A percentile compares a stretch with the other conserved stretches of the same genome.
phyloP scores from a whole-genome alignment of 2,888 invertebrate species.

The Apodemia mormo region DNA sequence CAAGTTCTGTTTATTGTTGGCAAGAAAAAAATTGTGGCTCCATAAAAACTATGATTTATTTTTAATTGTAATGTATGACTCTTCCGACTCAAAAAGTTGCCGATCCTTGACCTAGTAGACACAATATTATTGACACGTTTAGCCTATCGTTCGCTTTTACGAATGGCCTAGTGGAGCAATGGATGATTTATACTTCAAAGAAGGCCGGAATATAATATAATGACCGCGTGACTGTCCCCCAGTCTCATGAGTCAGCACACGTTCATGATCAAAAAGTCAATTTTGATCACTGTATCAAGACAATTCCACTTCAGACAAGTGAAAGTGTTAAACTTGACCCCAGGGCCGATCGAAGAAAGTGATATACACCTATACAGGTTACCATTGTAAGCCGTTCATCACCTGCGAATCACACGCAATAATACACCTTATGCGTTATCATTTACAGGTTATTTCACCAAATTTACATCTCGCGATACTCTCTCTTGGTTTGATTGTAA shows the following conservation, averaged over 20 bases:
- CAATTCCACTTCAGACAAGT: conserved; percentile 26
- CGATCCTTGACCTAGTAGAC: too few species aligned
- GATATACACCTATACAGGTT: conserved; percentile 30
- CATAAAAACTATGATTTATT: too few species aligned
- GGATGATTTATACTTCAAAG: too few species aligned
- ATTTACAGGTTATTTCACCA: not conserved
- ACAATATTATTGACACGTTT: too few species aligned
- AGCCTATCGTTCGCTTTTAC: too few species aligned
- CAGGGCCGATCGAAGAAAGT: conserved; percentile 36
- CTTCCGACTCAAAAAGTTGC: too few species aligned
- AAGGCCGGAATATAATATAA: too few species aligned
- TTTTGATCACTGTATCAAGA: not conserved
- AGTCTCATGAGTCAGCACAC: not conserved
- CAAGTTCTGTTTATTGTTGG: too few species aligned
- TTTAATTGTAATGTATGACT: too few species aligned
- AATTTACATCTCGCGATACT: not conserved
- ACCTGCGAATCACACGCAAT: conserved; percentile 3
- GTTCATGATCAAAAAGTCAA: not conserved
- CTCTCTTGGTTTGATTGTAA: conserved; percentile 4
- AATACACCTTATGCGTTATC: not conserved
- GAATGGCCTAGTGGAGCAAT: too few species aligned
- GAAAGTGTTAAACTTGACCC: conserved; percentile 33
- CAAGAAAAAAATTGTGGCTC: too few species aligned
- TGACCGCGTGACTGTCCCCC: too few species aligned
- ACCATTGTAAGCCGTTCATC: conserved; percentile 25